These are phyloP conservation scores for Leucoma salicis DNA, from an alignment of 2,888 invertebrate genomes.

Conservation along the genomic window DNA sequence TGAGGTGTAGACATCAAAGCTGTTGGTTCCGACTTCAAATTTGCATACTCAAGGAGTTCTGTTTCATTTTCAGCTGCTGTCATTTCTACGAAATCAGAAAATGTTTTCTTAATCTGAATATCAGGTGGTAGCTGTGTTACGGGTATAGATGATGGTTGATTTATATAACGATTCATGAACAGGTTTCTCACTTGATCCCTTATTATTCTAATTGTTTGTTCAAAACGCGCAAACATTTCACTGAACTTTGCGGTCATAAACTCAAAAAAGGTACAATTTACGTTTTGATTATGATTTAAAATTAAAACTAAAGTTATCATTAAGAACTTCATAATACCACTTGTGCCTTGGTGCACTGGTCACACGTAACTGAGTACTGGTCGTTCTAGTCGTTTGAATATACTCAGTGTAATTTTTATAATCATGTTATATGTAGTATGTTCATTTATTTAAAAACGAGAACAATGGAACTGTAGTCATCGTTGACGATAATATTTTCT, in stretches of 20 bases:
- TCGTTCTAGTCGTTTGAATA: not conserved
- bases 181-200: slow-evolving; percentile 26
- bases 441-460: slow-evolving; percentile 23
- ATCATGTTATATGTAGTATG: no score
- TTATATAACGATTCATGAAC: slow-evolving; percentile 9
- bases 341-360: slow-evolving; percentile 6
- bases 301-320: slow-evolving; percentile 18
- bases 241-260: slow-evolving; percentile 32
- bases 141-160: not conserved
- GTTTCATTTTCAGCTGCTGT: slow-evolving; percentile 14
- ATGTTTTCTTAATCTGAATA: not conserved
- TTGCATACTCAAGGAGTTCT: slow-evolving; percentile 28
- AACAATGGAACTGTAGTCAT: slow-evolving; percentile 24
- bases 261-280: slow-evolving; percentile 35
- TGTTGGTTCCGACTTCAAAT: slow-evolving; percentile 39
- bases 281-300: slow-evolving; percentile 28
- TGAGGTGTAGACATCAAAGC: slow-evolving; percentile 51
- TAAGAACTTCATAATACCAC: slow-evolving; percentile 27
- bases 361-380: slow-evolving; percentile 14
- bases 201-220: slow-evolving; percentile 28
- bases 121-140: not conserved
- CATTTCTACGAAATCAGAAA: not conserved
- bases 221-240: slow-evolving; percentile 30
- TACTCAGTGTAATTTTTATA: not conserved
- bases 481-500: slow-evolving; percentile 16